Conservation (phyloP, 2,888 invertebrate genomes). For the Cataglyphis altisquamis region DNA sequence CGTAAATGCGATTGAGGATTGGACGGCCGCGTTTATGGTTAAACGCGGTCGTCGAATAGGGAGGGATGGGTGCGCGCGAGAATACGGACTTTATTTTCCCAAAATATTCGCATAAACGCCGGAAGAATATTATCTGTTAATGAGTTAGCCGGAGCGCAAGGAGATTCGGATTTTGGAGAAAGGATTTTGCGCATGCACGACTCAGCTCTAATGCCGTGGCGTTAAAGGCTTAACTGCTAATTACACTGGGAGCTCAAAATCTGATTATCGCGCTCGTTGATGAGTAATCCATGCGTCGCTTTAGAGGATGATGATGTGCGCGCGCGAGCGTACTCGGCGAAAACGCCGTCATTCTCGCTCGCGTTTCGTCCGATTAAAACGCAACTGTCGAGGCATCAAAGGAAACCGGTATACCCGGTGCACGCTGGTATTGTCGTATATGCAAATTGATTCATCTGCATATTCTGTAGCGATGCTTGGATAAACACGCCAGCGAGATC, state of each 20-base stretch:
- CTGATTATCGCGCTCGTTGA: slow-evolving; percentile 50
- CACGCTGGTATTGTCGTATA: slow-evolving; percentile 7
- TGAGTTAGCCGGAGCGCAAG: slow-evolving; percentile 22
- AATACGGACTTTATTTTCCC: slow-evolving; percentile 4
- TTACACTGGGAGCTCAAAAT: slow-evolving; percentile 47
- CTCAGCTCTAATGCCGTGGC: slow-evolving; percentile 42
- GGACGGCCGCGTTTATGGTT: slow-evolving; percentile 14
- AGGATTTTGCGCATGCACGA: slow-evolving; percentile 50
- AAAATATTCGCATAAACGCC: slow-evolving; percentile 21
- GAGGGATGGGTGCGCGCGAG: neutral
- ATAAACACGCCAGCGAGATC: slow-evolving; percentile 3
- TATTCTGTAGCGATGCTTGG: slow-evolving; percentile 4
- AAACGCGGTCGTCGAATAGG: neutral
- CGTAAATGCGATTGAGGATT: slow-evolving; percentile 13
- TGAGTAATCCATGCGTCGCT: slow-evolving; percentile 43
- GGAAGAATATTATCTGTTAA: slow-evolving; percentile 50
- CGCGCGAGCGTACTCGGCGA: slow-evolving; percentile 27
- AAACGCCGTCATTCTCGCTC: slow-evolving; percentile 27
- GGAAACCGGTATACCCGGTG: slow-evolving; percentile 31
- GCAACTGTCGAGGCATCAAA: slow-evolving; percentile 62
- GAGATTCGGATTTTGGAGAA: slow-evolving; percentile 40
- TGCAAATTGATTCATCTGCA: slow-evolving; percentile 36
- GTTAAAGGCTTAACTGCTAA: slow-evolving; percentile 40
- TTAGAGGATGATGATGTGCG: slow-evolving; percentile 29
- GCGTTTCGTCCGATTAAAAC: slow-evolving; percentile 57